phyloP scores from a whole-genome alignment of 2,888 invertebrate genomes.

The Synergus itoensis region DNA sequence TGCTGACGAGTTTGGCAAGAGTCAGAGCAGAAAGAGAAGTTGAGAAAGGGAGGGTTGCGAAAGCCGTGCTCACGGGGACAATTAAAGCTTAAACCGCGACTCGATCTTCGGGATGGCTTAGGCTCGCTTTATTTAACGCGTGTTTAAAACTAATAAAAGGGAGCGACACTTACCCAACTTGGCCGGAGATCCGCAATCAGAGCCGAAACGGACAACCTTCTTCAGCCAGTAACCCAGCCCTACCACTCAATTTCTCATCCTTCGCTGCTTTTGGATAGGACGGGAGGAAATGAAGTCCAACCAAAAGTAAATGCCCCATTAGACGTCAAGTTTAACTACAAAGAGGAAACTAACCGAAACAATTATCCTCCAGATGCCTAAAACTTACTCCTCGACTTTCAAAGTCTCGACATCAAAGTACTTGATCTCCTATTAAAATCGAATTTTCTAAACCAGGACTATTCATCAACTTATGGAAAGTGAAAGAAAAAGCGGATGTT shows the following conservation, averaged over 20 bases:
- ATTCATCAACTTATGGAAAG: no score
- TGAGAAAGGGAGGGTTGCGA: neutral
- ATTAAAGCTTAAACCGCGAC: conserved; percentile 70
- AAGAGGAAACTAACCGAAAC: conserved; percentile 1
- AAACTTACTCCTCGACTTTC: neutral
- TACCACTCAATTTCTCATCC: neutral
- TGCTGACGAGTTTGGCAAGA: conserved; percentile 39
- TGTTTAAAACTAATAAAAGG: conserved; percentile 77
- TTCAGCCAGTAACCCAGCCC: neutral
- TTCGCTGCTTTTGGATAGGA: no score
- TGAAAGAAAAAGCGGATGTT: neutral
- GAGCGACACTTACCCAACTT: conserved; percentile 56
- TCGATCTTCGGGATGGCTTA: conserved; percentile 69
- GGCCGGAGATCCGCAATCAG: conserved; percentile 66
- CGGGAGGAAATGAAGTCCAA: neutral
- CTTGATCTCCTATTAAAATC: no score
- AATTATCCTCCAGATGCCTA: neutral
- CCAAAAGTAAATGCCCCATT: neutral
- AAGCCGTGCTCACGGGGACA: conserved; percentile 57
- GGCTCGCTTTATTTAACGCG: conserved; percentile 76
- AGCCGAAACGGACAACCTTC: conserved; percentile 57
- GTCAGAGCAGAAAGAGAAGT: neutral
- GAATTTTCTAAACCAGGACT: no score
- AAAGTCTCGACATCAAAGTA: neutral
- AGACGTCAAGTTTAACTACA: neutral